Evolutionary conservation across 2,888 invertebrate species (phyloP), one percentile per base, ranked within the genome.

Genomic region (Bhutanitis thaidina): DNA sequence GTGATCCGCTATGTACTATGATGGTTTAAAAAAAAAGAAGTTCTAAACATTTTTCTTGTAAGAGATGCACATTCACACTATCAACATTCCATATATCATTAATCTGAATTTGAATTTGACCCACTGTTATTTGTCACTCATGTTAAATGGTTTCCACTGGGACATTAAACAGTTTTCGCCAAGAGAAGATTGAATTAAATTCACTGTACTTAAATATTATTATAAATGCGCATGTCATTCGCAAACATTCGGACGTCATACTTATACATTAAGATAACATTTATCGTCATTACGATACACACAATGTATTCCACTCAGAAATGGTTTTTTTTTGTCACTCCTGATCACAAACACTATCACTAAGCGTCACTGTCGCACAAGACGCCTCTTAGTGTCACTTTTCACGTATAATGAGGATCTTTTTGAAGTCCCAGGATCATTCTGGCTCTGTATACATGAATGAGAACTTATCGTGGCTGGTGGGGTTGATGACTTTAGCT

Each of bases 401-500:
- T 63, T 89, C 88, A 81, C 89, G 88, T 77, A 89, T 84, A 54
- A 86, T 74, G 80, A 89, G 84, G 79, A 80, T 75, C 71, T 80
- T 83, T 60, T 69, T 74, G 58, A 89, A 87, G 71, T 88, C 87
- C 86, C 86, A 87, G 72, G 86, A 88, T 89, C 89, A 89, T 88
- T 90, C 89, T 25, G 82, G 83, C 75, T 90, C 90, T 14, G 84
- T 71, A 49, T 88, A 91, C 74, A 89, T 90, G 59, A 91, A 90
- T 55, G 88, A 89, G 65, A 91, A 91, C 74, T 83, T 89, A 40
- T 79, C 78, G 71, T 91, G 90, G 52, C 81, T 76, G 60, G 90
- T 85, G 7, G 90, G 88, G 0, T 78, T 62, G 55, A 91, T 75
- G 30, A 90, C 74, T 48, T 85, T 83, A 1, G 93, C 93, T 60